Base-by-base conservation (phyloP, 1,140 invertebrate species). In the Mizuhopecten yessoensis region DNA sequence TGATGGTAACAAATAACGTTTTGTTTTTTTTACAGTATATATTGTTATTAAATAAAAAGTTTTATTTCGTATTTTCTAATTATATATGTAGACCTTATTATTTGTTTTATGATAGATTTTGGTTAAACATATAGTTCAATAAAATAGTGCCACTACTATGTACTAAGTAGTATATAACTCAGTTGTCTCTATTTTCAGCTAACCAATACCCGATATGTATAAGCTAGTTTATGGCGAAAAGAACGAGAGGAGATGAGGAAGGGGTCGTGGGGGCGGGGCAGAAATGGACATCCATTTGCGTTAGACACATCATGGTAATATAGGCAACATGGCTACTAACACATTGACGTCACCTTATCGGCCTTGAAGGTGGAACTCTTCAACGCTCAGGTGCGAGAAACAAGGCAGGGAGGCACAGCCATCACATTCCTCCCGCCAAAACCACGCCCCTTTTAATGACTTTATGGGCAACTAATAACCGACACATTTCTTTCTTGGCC, bases 371-470 rank as follows among this genome's bases (percentile, higher is more conserved):
- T 75, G 57, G 57, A 75, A 75, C 57, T 75, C 57, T 75, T 75
- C 57, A 75, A 29, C 57, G 23, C 57, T 75, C 57, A 75, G 57
- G 57, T 75, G 57, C 57, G 57, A 75, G 57, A 75, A 75, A 75
- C 57, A 23, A n/a, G n/a, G 29, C n/a, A 75, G 57, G 57, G 57
- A 29, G 57, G n/a, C n/a, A 75, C 5, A 29, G 11, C n/a, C 57
- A 75, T 75, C 57, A 75, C 57, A 75, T 75, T 75, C 57, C 57
- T 75, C 57, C 57, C 23, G 57, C 57, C 57, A 75, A 75, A 75
- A 29, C 57, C 57, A 75, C 57, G 57, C 57, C 57, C 57, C 23
- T 75, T 75, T 75, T 75, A 29, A 29, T 7, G 57, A 29, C 5
- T 75, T 75, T 75, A 75, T 75, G 57, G 17, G 23, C 23, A n/a